Percentiles rank a stretch among this genome's conserved stretches.
These are phyloP conservation scores for Oryzias melastigma DNA, from an alignment of 2,113 vertebrate genomes.

Conservation along the genomic window DNA sequence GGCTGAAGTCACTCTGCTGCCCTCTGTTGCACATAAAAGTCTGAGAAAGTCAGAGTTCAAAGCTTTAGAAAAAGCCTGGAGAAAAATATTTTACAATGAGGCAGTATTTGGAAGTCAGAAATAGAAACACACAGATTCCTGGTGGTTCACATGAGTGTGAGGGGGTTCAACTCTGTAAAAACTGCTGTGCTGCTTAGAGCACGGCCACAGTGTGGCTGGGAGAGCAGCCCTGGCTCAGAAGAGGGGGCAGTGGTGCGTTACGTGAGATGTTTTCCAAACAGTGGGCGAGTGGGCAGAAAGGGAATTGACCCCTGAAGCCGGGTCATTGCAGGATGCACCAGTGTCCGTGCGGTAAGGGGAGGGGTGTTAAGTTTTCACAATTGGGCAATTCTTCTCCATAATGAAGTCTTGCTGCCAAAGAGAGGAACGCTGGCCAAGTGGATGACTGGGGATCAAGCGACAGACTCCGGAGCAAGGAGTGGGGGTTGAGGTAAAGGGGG, in stretches of 20 bases:
- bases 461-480: slow-evolving; percentile 39
- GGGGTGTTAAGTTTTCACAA: slow-evolving; percentile 62
- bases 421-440: slow-evolving; percentile 49
- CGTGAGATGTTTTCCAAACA: slow-evolving; percentile 70
- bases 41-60: too few species aligned
- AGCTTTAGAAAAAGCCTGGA: not conserved
- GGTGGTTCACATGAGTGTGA: too few species aligned
- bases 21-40: too few species aligned
- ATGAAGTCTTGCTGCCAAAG: slow-evolving; percentile 70
- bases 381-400: slow-evolving; percentile 71
- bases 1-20: too few species aligned
- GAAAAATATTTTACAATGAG: not conserved
- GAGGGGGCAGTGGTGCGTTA: slow-evolving; percentile 59
- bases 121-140: too few species aligned
- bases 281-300: slow-evolving; percentile 64
- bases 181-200: slow-evolving; percentile 1
- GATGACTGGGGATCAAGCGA: slow-evolving; percentile 39
- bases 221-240: slow-evolving; percentile 31
- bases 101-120: too few species aligned
- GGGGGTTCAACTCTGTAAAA: too few species aligned
- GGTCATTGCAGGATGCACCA: slow-evolving; percentile 65
- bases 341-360: slow-evolving; percentile 59
- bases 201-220: slow-evolving; percentile 17
- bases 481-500: slow-evolving; percentile 41
- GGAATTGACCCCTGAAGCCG: slow-evolving; percentile 74